These are phyloP conservation scores for Rugalucina vietnamica DNA, from an alignment of 2,888 invertebrate species.

Conservation along the genomic window DNA sequence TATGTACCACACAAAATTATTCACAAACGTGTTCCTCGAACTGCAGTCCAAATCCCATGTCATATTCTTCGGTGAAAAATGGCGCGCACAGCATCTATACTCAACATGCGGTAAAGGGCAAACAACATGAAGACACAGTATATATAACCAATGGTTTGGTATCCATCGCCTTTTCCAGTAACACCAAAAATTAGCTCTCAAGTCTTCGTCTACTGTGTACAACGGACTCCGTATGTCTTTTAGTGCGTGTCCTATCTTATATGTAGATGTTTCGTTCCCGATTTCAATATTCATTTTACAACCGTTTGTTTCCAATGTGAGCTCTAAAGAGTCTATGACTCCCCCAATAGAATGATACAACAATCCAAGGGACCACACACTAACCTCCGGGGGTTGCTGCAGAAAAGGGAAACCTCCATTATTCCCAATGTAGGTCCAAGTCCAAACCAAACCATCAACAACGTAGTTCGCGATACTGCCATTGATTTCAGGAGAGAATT, in stretches of 20 bases:
- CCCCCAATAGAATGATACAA: background rate
- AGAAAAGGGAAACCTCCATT: background rate
- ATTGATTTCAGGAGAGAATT: no score
- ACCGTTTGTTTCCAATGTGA: background rate
- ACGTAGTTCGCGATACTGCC: no score
- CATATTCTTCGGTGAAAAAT: no score
- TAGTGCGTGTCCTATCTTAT: background rate
- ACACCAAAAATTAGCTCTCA: background rate
- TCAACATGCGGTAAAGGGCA: background rate
- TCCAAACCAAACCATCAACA: no score
- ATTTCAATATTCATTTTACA: background rate
- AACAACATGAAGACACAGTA: background rate
- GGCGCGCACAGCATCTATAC: no score
- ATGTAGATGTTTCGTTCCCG: background rate
- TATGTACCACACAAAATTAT: no score
- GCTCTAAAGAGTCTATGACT: background rate
- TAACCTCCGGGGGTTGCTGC: background rate
- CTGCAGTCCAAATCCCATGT: no score
- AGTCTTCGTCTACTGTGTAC: background rate
- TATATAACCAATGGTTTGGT: background rate
- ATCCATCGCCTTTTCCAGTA: background rate
- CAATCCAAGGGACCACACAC: background rate
- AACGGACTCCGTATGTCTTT: background rate
- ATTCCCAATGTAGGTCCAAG: background rate
- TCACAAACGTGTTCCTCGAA: no score